These are phyloP conservation scores for Netelia melanura DNA, from an alignment of 2,888 invertebrate species.

Conservation along the genomic window DNA sequence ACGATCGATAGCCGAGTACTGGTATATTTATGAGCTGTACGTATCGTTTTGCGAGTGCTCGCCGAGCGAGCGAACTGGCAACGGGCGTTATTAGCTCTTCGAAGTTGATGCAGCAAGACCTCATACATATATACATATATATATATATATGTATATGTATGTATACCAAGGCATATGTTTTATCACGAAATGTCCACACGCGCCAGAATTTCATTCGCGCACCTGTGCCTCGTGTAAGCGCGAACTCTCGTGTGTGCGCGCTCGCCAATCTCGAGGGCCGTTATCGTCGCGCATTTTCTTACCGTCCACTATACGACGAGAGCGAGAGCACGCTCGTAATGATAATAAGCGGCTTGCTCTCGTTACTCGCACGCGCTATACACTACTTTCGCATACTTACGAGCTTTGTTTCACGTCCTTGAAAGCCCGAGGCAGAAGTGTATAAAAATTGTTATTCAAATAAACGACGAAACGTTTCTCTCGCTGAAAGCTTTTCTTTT, in stretches of 20 bases:
- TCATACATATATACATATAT: background rate
- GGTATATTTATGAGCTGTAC: slow-evolving; percentile 70
- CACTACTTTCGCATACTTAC: background rate
- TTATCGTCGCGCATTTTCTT: slow-evolving; percentile 54
- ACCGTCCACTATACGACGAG: slow-evolving; percentile 23
- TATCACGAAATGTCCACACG: slow-evolving; percentile 61
- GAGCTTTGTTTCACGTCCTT: slow-evolving; percentile 1
- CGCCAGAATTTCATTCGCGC: slow-evolving; percentile 40
- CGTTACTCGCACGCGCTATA: slow-evolving; percentile 23
- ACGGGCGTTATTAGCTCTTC: slow-evolving; percentile 7
- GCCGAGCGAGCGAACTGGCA: slow-evolving; percentile 34
- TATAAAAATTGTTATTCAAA: slow-evolving; percentile 30
- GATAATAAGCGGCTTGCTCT: slow-evolving; percentile 44
- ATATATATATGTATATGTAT: slow-evolving; percentile 11
- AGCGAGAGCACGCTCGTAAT: slow-evolving; percentile 18
- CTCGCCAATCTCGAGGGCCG: slow-evolving; percentile 39
- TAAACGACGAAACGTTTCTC: slow-evolving; percentile 36
- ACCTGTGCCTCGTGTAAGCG: slow-evolving; percentile 41
- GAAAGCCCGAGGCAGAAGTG: background rate
- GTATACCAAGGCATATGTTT: slow-evolving; percentile 37
- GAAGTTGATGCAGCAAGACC: slow-evolving; percentile 7
- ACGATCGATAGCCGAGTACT: slow-evolving; percentile 68
- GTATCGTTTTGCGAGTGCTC: slow-evolving; percentile 41
- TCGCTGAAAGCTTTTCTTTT: too few species aligned
- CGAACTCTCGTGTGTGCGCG: slow-evolving; percentile 21